Base-by-base conservation (phyloP, 2,113 vertebrate species). In the Petrocephalus zakoni region DNA sequence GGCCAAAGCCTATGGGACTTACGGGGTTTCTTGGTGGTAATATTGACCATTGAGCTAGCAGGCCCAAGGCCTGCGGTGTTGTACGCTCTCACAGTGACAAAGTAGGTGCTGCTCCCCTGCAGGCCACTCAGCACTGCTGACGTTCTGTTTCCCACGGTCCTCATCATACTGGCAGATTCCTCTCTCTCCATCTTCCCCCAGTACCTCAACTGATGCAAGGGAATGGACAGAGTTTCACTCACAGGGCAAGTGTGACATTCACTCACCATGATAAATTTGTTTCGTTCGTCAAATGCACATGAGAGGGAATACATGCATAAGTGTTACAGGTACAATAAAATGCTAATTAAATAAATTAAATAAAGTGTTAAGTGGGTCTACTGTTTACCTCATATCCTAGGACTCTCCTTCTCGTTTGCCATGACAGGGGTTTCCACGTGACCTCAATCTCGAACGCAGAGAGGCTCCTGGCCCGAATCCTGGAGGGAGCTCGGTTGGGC, bases 1-100 rank as follows among this genome's bases (percentile, higher is more conserved):
- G 25, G 51, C 21, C 34, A 87, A 46, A 34, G 17, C 4, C 6
- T 53, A 15, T 22, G 55, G 29, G 52, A 92, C 97, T 96, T 92
- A 97, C 98, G 98, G 56, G 98, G 98, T 87, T 99, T 99, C 87
- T 96, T 97, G 93, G 98, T 99, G 47, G 97, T 98, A 85, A 98
- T 95, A 0, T 98, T 98, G 93, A 97, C 95, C 0, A 93, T 90
- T 0, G 93, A 81, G 56, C 97, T 98, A 89, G 97, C 92, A 21
- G 98, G 98, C 21, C 98, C 98, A 0, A 96, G 94, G 42, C 98
- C 98, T 0, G 97, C 98, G 0, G 97, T 97, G 93, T 99, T 99
- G 90, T 98, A 99, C 0, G 98, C 98, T 82, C 96, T 96, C 89
- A 99, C 97, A 0, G 97, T 96, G 90, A 99, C 89, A 89, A 96